These are phyloP conservation scores for Selenia dentaria DNA, from an alignment of 2,888 invertebrate species.

Conservation along the genomic window DNA sequence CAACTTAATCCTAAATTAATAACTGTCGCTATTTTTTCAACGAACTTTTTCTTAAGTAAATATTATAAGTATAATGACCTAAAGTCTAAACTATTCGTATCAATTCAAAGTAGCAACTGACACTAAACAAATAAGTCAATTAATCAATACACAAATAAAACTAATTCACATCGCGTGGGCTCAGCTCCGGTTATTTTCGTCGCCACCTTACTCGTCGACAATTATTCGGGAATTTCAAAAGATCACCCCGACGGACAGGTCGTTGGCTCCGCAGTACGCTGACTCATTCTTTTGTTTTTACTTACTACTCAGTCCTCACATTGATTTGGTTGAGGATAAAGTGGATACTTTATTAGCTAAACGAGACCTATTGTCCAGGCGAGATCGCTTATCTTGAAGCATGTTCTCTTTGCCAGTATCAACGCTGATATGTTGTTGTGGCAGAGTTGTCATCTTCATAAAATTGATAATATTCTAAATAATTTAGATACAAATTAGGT, in stretches of 20 bases:
- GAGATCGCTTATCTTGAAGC: conserved; percentile 19
- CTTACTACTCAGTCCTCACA: conserved; percentile 50
- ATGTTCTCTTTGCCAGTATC: conserved; percentile 9
- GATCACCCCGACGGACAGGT: conserved; percentile 74
- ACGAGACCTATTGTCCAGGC: conserved; percentile 27
- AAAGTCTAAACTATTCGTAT: conserved; percentile 1
- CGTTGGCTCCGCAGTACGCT: conserved; percentile 72
- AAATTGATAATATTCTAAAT: too few relatives aligned
- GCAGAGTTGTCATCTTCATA: too few relatives aligned
- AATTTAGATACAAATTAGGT: too few relatives aligned
- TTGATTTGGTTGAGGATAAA: conserved; percentile 43
- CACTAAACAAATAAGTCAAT: conserved; percentile 67
- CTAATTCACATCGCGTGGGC: conserved; percentile 69
- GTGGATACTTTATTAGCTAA: conserved; percentile 34
- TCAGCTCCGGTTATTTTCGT: conserved; percentile 74
- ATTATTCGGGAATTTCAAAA: conserved; percentile 82
- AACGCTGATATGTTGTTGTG: conserved; percentile 3
- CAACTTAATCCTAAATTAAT: not conserved
- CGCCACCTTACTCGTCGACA: conserved; percentile 77
- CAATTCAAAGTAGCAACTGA: conserved; percentile 20
- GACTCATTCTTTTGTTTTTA: conserved; percentile 80
- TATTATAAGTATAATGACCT: conserved; percentile 1
- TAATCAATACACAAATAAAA: conserved; percentile 81
- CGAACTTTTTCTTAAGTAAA: not conserved
- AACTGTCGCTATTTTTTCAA: not conserved